Evolutionary conservation across 2,888 invertebrate genomes (phyloP), one percentile per base, ranked within the genome.

Genomic region (Drosophila neotestacea): DNA sequence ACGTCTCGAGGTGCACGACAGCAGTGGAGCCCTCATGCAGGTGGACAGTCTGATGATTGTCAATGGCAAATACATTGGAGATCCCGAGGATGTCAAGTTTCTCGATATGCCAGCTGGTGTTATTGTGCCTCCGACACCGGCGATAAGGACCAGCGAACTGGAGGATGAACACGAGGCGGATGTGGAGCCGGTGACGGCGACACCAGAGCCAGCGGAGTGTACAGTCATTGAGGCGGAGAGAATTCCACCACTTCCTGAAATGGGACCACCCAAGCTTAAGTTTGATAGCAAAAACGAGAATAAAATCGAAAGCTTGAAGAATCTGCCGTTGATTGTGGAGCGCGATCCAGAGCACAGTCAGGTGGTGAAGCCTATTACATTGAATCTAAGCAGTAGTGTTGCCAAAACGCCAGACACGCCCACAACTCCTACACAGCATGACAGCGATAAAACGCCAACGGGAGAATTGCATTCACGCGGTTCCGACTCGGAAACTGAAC

Each of bases 401-500:
- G 72, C 81, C 55, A 87, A 85, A 48, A 81, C 82, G 0, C 74
- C 85, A 7, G 79, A 80, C 16, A 79, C 82, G 0, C 81, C 88
- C 16, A 77, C 81, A 55, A 87, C 85, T n/a, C 78, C 81, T 34
- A 80, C 72, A 5, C 73, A 62, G 11, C 85, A 65, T 6, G 93
- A 93, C 69, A 91, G 89, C 66, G 92, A 93, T 61, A 92, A 92
- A 74, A 93, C 92, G 11, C 92, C 93, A 22, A 93, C 93, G 0
- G 92, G 88, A 0, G 91, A 91, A 28, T 6, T 85, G 2, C 48
- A 88, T 6, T 91, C 92, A 0, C 78, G 81, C 1, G 93, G 94
- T 78, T 96, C 96, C 0, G 95, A 95, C 77, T 96, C 96, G 0
- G 94, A 95, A 59, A 95, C 95, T 2, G 96, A 96, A 79, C 94